Evolutionary conservation across 2,888 invertebrate species (phyloP).

Genomic region (Subacronicta megacephala): DNA sequence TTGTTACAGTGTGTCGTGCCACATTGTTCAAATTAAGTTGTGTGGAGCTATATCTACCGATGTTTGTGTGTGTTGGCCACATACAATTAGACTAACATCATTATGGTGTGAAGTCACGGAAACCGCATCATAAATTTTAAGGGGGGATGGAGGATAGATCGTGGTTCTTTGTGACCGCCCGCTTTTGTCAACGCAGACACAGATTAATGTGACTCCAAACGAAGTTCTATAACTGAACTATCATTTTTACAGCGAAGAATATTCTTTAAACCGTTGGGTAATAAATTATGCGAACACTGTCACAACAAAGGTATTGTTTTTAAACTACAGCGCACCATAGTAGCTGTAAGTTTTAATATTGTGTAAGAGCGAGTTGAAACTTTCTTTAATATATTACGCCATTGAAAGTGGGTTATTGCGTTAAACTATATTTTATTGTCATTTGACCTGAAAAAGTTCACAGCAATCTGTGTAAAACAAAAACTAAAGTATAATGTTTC

Average conservation of each 20-base stretch:
- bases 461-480: slow-evolving; percentile 40
- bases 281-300: slow-evolving; percentile 45
- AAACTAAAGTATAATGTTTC: slow-evolving; percentile 54
- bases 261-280: slow-evolving; percentile 29
- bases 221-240: slow-evolving; percentile 51
- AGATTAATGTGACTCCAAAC: slow-evolving; percentile 71
- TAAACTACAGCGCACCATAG: slow-evolving; percentile 27
- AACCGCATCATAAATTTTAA: slow-evolving; percentile 65
- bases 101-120: slow-evolving; percentile 64
- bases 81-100: slow-evolving; percentile 61
- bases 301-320: slow-evolving; percentile 43
- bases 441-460: slow-evolving; percentile 51
- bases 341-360: slow-evolving; percentile 31
- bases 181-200: slow-evolving; percentile 75
- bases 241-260: slow-evolving; percentile 48
- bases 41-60: slow-evolving; percentile 27
- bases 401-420: slow-evolving; percentile 48
- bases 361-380: slow-evolving; percentile 26
- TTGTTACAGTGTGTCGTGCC: slow-evolving; percentile 30
- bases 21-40: slow-evolving; percentile 48
- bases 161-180: slow-evolving; percentile 69
- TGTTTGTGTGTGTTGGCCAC: slow-evolving; percentile 51
- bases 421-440: slow-evolving; percentile 50
- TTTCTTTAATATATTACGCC: slow-evolving; percentile 35
- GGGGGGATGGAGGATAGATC: slow-evolving; percentile 51